Base-by-base conservation (phyloP, 2,797 vertebrate species). In the Parotocinclus haroldoi region DNA sequence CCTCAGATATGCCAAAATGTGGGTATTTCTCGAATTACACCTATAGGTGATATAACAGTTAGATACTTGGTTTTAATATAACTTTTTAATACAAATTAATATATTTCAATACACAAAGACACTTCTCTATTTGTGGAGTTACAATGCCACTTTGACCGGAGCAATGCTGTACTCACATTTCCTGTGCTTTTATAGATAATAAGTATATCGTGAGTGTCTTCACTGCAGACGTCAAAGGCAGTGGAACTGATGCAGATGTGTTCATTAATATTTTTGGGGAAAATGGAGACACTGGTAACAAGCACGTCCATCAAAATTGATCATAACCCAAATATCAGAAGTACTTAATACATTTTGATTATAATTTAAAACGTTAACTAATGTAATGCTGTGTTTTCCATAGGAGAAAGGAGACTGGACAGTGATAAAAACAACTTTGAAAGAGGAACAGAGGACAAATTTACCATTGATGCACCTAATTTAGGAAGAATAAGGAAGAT, bases 211-310 rank as follows among this genome's bases (percentile, higher is more conserved):
- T 97, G 72, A 91, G 84, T 58, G 92, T 98, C 59, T 95, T 93
- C 18, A 99, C 96, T 3, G 89, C 92, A 0, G 93, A 96, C 16
- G 11, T 94, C 3, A 92, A 94, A 54, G 93, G 95, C 69, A 95
- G 95, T 0, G 96, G 96, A 67, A 98, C 96, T 1, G 96, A 99
- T 63, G 96, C 96, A 0, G 95, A 99, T 19, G 95, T 99, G 78
- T 95, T 96, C 81, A 86, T 99, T 80, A 98, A 96, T 74, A 93
- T 99, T 75, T 98, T 99, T 68, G 95, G 96, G 12, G 95, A 98
- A 79, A 89, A 92, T 76, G 95, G 96, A 83, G 94, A 99, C 79
- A 93, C 96, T 85, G 95, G 96, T 97, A 85, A 77, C 38, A 17
- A 38, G 58, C 27, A 36, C 13, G 5, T 48, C 10, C 39, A 46